Conservation (phyloP, 2,797 vertebrate species). For the Xiphophorus birchmanni region DNA sequence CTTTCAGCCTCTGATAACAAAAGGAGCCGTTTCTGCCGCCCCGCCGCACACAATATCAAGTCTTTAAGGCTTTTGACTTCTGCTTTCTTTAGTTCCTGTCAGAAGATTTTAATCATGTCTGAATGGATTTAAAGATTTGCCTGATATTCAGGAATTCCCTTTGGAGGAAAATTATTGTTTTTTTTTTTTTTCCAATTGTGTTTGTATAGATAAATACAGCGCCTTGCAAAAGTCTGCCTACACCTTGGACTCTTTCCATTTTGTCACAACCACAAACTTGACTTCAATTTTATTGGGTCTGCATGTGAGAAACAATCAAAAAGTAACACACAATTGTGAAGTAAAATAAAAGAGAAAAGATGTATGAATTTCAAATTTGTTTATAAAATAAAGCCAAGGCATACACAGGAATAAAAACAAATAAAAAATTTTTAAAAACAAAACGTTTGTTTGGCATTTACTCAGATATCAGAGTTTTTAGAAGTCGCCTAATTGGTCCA, state of each 20-base stretch:
- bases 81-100: constrained; percentile 8
- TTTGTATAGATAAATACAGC: not conserved
- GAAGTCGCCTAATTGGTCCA: not conserved
- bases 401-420: too few relatives aligned
- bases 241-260: not conserved
- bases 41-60: constrained; percentile 29
- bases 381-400: not conserved
- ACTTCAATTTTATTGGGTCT: not conserved
- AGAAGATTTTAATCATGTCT: not conserved
- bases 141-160: not conserved
- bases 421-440: not conserved
- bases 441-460: not conserved
- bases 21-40: constrained; percentile 36
- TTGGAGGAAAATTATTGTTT: not conserved
- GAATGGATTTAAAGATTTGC: not conserved
- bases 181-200: not conserved
- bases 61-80: constrained; percentile 8
- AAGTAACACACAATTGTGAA: not conserved
- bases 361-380: not conserved
- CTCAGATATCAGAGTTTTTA: not conserved
- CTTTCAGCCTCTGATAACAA: constrained; percentile 52
- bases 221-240: not conserved
- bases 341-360: not conserved
- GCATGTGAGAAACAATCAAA: not conserved
- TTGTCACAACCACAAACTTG: not conserved